Base-by-base conservation (phyloP, 2,797 vertebrate species). In the Oreortyx pictus region DNA sequence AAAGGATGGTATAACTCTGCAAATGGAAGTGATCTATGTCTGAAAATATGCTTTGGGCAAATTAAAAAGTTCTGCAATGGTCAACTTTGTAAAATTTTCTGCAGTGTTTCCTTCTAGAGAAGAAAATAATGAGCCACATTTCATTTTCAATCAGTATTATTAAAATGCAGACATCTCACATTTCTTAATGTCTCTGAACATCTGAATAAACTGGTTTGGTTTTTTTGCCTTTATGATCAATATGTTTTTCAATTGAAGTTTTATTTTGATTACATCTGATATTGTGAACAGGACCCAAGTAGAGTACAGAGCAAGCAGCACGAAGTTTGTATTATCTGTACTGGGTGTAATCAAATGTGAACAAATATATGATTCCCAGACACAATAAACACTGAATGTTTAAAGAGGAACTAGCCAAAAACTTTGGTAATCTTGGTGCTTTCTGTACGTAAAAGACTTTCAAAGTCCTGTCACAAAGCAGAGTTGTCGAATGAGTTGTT, bases 221-320 rank as follows among this genome's bases (percentile, higher is more conserved):
- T 41, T 6, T 12, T 79, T 31, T 41, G 1, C 35, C 46, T 35
- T 50, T n/a, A 46, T 74, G 10, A 3, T 29, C 23, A 33, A 33
- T 31, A 24, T 39, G 13, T 61, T 31, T 60, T 27, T 18, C 35
- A 20, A 35, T 2, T 5, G 11, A 50, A 80, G n/a, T 46, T 67
- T 13, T 3, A 0, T 27, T 87, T 82, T 43, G 9, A 8, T 35
- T 6, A 0, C 2, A 3, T n/a, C 23, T 8, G 10, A 54, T 3
- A 2, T 1, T 46, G 14, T 20, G 37, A 35, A 13, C 0, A 66
- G 19, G 25, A 23, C 50, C 27, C 4, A 19, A 61, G 65, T 2
- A 15, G 49, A n/a, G 16, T 6, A 79, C 54, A 41, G 31, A 37
- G 49, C 62, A 24, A n/a, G 22, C 4, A 31, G n/a, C 1, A 8